Conservation (phyloP, 2,113 vertebrate genomes). For the Agapornis roseicollis region DNA sequence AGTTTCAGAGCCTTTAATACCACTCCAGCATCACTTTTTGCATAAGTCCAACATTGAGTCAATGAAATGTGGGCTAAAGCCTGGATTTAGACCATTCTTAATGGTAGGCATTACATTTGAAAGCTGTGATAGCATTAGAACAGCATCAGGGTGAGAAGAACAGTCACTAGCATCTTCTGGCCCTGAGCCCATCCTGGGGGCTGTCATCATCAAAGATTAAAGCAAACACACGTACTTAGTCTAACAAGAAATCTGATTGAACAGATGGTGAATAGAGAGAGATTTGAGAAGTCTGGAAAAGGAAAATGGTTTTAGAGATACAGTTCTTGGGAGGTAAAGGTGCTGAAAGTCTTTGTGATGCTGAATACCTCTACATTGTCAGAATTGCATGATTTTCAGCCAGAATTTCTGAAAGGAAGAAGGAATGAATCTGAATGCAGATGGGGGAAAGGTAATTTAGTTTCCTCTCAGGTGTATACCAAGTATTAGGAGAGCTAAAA, state of each 20-base stretch:
- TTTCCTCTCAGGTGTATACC: not conserved
- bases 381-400: not conserved
- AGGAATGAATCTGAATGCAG: not conserved
- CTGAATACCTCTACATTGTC: not conserved
- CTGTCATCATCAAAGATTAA: constrained; percentile 10
- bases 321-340: not conserved
- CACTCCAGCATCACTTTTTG: not conserved
- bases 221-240: constrained; percentile 17
- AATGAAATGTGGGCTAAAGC: not conserved
- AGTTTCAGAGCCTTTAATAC: not conserved
- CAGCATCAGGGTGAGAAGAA: not conserved
- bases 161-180: constrained; percentile 1
- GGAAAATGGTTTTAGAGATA: not conserved
- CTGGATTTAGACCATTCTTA: not conserved
- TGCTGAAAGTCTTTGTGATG: not conserved
- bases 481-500: not conserved
- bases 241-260: constrained; percentile 26
- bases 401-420: not conserved
- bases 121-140: not conserved
- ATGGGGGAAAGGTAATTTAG: not conserved
- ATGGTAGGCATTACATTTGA: not conserved
- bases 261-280: constrained; percentile 27
- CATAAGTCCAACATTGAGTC: not conserved
- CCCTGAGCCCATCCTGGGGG: not conserved
- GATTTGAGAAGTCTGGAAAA: constrained; percentile 2